phyloP scores from a whole-genome alignment of 2,113 vertebrate genomes.

The Tetraodon nigroviridis region DNA sequence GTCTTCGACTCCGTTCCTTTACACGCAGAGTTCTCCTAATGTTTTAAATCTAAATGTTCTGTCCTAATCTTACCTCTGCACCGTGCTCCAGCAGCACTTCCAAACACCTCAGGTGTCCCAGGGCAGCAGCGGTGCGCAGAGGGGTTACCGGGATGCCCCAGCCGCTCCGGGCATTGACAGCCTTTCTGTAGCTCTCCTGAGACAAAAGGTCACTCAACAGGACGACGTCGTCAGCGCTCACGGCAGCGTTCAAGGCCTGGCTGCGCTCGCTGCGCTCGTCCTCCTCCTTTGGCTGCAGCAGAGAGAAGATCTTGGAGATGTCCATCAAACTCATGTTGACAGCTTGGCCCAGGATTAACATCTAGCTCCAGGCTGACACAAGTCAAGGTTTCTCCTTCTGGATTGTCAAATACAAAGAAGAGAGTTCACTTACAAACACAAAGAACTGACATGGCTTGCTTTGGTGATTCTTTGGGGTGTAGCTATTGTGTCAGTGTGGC shows the following conservation, averaged over 20 bases:
- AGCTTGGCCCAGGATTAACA: conserved; percentile 53
- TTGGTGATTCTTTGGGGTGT: background rate
- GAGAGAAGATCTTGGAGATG: conserved; percentile 89
- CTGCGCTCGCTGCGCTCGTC: conserved; percentile 72
- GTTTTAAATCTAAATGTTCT: background rate
- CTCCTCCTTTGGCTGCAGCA: conserved; percentile 82
- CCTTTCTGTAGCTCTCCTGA: conserved; percentile 78
- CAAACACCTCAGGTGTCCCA: conserved; percentile 79
- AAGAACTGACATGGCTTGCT: background rate
- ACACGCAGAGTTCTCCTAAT: no score
- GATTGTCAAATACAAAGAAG: background rate
- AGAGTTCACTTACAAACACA: background rate
- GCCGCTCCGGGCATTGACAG: conserved; percentile 82
- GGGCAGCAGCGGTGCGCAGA: conserved; percentile 80
- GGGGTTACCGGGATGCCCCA: conserved; percentile 89
- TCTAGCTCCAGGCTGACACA: conserved; percentile 42
- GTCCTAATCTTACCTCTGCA: conserved; percentile 71
- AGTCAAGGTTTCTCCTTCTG: conserved; percentile 55
- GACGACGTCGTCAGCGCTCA: conserved; percentile 72
- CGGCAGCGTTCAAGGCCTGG: conserved; percentile 78
- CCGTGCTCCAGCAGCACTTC: conserved; percentile 82
- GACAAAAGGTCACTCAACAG: conserved; percentile 76
- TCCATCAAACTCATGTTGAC: conserved; percentile 88
- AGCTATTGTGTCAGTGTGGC: no score
- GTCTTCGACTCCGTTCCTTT: no score